Evolutionary conservation across 2,888 invertebrate genomes (phyloP), one percentile per base, ranked within the genome.

Genomic region (Phyllotreta striolata): DNA sequence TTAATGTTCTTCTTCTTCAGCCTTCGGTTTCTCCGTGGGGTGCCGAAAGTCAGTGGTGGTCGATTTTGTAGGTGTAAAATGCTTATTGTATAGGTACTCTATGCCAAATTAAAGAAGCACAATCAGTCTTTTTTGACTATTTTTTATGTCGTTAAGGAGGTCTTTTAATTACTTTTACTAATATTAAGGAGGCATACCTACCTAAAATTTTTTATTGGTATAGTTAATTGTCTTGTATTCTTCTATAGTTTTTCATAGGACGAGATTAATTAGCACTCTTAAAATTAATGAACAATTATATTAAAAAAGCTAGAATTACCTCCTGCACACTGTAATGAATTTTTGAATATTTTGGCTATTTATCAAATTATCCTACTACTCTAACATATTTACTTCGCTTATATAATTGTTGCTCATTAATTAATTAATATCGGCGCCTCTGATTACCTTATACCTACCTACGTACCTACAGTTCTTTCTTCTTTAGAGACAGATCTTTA

Each of bases 401-500:
- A n/a, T n/a, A n/a, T n/a, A n/a, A 47, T 24, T 47, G n/a, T 47
- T 47, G 8, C 10, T 47, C 24, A 13, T 9, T 13, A 9, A 14
- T 47, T 24, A 9, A 46, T 37, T 14, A 8, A 13, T 24, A 39
- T 55, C 66, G 34, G 62, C 60, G 37, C 61, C 35, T 56, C 46
- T 39, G 60, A 40, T 55, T 55, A 10, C 59, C 24, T 56, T 47
- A 24, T 54, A 52, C n/a, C n/a, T 24, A 24, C 24, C 24, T 24
- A 60, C 49, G 51, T 13, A 61, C 44, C 38, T 60, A 6, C 49
- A 12, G 55, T 52, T 14, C 52, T 51, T 46, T 56, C 37, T 38
- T 49, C 51, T 7, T 12, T 38, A 56, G 37, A 62, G 62, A 56
- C 58, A 57, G 39, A 61, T 64, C 47, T 61, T 56, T 43, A 58